Evolutionary conservation across 1,140 invertebrate species (phyloP).

Genomic region (Drosophila baimaii): DNA sequence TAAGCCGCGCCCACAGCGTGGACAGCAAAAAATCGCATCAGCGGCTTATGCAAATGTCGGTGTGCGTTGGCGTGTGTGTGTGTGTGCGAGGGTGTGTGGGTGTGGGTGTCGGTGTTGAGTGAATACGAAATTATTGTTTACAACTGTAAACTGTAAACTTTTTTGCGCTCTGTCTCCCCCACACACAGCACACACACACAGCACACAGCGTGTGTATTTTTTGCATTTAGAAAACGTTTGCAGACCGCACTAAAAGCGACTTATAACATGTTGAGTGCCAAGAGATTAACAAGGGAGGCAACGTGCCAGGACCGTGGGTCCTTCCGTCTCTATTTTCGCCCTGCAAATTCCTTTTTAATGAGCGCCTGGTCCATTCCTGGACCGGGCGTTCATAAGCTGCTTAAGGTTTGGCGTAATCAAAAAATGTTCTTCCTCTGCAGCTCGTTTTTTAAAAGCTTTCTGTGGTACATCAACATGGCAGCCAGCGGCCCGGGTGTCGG

Average conservation of each 20-base stretch:
- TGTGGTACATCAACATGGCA: constrained; percentile 74
- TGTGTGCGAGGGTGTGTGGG: constrained; percentile 36
- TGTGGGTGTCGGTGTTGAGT: constrained; percentile 72
- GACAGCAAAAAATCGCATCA: constrained; percentile 75
- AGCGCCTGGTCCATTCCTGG: constrained; percentile 59
- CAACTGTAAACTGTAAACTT: constrained; percentile 80
- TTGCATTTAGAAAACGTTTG: constrained; percentile 73
- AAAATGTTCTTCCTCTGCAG: constrained; percentile 49
- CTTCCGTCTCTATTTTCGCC: constrained; percentile 27
- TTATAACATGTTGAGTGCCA: constrained; percentile 84
- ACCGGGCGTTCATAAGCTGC: constrained; percentile 66
- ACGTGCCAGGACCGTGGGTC: constrained; percentile 29
- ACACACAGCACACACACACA: too few relatives aligned
- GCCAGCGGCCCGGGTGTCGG: constrained; percentile 23
- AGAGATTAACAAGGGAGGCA: constrained; percentile 74
- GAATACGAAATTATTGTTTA: constrained; percentile 84
- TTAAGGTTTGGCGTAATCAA: constrained; percentile 82
- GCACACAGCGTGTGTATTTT: constrained; percentile 17
- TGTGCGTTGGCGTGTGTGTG: constrained; percentile 56
- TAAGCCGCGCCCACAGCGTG: constrained; percentile 64
- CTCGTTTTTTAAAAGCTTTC: constrained; percentile 79
- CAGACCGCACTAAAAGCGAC: constrained; percentile 83
- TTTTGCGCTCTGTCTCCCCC: constrained; percentile 16
- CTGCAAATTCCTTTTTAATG: constrained; percentile 84
- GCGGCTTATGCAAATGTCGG: constrained; percentile 77